Evolutionary conservation across 2,888 invertebrate genomes (phyloP), one percentile per base, ranked within the genome.

Genomic region (Eristalis pertinax): DNA sequence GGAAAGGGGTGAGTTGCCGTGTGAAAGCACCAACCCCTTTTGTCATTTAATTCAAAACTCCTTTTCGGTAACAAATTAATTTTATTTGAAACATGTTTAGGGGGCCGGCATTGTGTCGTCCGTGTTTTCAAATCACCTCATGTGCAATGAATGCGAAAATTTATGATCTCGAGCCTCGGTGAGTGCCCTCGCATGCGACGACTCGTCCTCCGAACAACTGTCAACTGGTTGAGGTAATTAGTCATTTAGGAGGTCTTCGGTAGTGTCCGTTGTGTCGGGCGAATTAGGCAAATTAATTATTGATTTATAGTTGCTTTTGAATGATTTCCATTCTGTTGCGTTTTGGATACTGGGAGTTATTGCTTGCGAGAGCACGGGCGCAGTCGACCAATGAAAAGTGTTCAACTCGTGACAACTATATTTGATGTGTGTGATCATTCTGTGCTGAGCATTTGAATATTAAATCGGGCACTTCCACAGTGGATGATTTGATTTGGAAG

Each of bases 111-210:
- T 43, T 43, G 43, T 43, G 43, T 43, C n/a, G 26, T 35, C 70
- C 72, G 70, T 73, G 60, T 70, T 73, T 88, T 75, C 15, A 75
- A 84, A 79, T 64, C 73, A 88, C 41, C 70, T 88, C 85, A 84
- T 79, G 85, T 88, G 88, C 85, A 76, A 88, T 88, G 85, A 88
- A 88, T 88, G 62, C 68, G 82, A 85, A 88, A 85, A 88, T 88
- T 88, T 88, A 88, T 79, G 81, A 79, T 60, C 70, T 19, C 60
- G 13, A 65, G 56, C 32, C 72, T 67, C 64, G 68, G 65, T 76
- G 73, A 77, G 76, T 69, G 80, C 15, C 13, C 32, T 32, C 32
- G 32, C 32, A 32, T 32, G 32, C 32, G 10, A 5, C 32, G 10
- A 5, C 32, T 32, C 41, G 32, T 26, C 4, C 56, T 65, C 2